Percentiles rank a stretch among this genome's conserved stretches.
Conservation (phyloP, 2,113 vertebrate genomes). For the Saguinus midas region DNA sequence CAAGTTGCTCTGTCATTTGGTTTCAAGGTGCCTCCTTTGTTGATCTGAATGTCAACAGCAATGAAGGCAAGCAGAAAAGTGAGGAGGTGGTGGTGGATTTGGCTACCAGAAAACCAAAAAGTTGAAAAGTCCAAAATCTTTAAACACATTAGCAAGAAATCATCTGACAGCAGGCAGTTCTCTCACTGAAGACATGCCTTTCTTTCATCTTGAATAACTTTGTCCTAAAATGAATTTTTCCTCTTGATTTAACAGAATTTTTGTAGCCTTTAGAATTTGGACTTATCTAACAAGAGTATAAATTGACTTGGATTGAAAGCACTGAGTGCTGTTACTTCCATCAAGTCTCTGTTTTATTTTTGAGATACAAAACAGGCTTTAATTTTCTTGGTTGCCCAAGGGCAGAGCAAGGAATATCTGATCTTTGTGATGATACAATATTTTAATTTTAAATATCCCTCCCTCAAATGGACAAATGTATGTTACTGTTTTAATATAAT, state of each 20-base stretch:
- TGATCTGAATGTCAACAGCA: conserved; percentile 95
- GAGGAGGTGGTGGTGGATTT: conserved; percentile 95
- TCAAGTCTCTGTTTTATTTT: not conserved
- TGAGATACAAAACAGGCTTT: not conserved
- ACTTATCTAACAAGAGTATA: not conserved
- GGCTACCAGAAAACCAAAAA: conserved; percentile 94
- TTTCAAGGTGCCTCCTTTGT: conserved; percentile 96
- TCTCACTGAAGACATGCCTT: conserved; percentile 85
- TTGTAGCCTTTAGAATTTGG: not conserved
- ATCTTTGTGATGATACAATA: not conserved
- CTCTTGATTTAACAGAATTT: not conserved
- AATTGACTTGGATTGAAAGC: not conserved
- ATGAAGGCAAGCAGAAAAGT: conserved; percentile 89
- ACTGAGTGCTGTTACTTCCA: not conserved
- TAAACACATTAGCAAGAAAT: conserved; percentile 92
- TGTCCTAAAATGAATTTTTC: not conserved
- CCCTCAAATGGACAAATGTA: not conserved
- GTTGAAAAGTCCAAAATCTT: conserved; percentile 94
- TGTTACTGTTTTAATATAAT: not conserved
- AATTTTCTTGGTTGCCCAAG: not conserved
- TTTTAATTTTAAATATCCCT: not conserved
- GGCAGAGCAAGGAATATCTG: not conserved
- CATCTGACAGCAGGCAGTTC: too few relatives aligned
- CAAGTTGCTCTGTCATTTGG: conserved; percentile 96
- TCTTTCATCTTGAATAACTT: not conserved